A percentile compares a stretch with the other conserved stretches of the same genome.
Conservation (phyloP, 37 sponge, comb jelly and placozoan genomes). For the Aphrocallistes beatrix region DNA sequence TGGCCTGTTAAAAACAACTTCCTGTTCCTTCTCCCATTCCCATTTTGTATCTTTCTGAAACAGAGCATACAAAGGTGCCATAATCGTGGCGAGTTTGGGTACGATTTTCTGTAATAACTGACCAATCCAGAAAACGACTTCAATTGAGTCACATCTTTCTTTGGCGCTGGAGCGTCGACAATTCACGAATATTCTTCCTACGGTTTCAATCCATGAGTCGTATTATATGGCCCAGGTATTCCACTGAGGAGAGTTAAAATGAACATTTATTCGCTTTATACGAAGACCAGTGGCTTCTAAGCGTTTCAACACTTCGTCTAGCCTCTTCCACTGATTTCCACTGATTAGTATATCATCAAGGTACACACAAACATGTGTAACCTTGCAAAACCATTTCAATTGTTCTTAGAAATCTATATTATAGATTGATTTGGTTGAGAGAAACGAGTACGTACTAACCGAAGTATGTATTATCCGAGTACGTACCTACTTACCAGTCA, state of each 20-base stretch:
- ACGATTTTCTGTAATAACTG: too few relatives aligned
- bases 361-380: slow-evolving; percentile 2
- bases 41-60: background rate
- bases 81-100: background rate
- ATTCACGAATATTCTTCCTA: too few relatives aligned
- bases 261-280: slow-evolving; percentile 2
- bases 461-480: too few relatives aligned
- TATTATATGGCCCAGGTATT: slow-evolving; percentile 20
- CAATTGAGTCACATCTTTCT: too few relatives aligned
- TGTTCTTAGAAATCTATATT: slow-evolving; percentile 1
- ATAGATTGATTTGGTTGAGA: too few relatives aligned
- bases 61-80: background rate
- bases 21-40: background rate
- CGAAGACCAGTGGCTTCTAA: background rate
- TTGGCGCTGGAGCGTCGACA: too few relatives aligned
- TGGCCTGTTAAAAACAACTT: background rate
- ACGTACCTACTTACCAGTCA: too few relatives aligned
- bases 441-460: too few relatives aligned
- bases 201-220: too few relatives aligned
- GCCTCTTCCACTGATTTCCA: background rate
- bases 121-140: too few relatives aligned
- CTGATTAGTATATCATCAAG: slow-evolving; percentile 20
- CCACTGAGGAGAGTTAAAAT: background rate
- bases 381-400: slow-evolving; percentile 11
- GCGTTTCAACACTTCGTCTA: background rate